Conservation (phyloP, 2,113 vertebrate species). For the Odontophorus gujanensis region DNA sequence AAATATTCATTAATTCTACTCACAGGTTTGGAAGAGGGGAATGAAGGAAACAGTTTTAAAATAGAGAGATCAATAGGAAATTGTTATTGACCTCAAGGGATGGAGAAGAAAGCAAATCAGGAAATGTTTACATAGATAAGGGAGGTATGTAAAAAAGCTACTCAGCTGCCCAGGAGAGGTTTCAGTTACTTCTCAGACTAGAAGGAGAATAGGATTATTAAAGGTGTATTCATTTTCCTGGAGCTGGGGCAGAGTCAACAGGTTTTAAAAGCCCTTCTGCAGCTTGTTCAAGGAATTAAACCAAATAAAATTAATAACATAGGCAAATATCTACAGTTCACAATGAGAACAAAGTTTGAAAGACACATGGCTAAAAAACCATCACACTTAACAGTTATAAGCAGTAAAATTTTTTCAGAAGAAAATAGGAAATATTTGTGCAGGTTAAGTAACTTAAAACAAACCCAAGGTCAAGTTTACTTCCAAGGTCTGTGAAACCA, state of each 20-base stretch:
- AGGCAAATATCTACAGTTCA: not conserved
- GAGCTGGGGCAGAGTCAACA: conserved; percentile 13
- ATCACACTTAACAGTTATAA: not conserved
- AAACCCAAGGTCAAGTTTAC: conserved; percentile 7
- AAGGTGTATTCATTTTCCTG: conserved; percentile 28
- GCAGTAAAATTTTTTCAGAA: not conserved
- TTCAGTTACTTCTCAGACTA: conserved; percentile 17
- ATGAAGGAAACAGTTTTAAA: conserved; percentile 7
- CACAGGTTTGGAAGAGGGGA: not conserved
- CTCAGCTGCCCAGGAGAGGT: conserved; percentile 21
- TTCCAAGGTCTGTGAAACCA: conserved; percentile 28
- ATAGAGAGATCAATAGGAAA: conserved; percentile 43
- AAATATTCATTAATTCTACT: conserved; percentile 59
- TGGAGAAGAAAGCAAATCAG: conserved; percentile 45
- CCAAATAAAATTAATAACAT: conserved; percentile 52
- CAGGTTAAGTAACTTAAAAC: conserved; percentile 50
- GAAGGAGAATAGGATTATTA: conserved; percentile 7
- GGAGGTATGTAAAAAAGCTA: conserved; percentile 44
- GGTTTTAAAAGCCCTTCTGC: conserved; percentile 45
- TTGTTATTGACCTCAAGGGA: conserved; percentile 30
- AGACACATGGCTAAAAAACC: not conserved
- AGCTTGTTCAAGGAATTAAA: conserved; percentile 60
- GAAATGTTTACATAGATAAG: conserved; percentile 64
- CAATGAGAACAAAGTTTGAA: not conserved
- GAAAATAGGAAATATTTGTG: conserved; percentile 19